Evolutionary conservation across 2,888 invertebrate genomes (phyloP).

Genomic region (Thyatira batis): DNA sequence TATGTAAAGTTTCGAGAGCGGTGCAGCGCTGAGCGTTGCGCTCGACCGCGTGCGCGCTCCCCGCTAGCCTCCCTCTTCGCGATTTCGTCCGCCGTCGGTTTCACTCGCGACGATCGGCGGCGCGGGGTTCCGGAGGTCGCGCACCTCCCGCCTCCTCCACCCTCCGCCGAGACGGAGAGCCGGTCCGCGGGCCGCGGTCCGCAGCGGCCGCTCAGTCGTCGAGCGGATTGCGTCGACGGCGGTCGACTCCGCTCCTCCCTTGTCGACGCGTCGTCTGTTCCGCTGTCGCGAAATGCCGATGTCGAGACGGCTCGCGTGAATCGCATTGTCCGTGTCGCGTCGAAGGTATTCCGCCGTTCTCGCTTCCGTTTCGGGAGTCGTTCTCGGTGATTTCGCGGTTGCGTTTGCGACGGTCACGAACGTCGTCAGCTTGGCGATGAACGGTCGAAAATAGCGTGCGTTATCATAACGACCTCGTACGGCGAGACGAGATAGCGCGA

Average conservation of each 20-base stretch:
- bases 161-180: constrained; percentile 55
- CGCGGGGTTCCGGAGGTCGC: constrained; percentile 73
- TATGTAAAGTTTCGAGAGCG: constrained; percentile 74
- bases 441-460: constrained; percentile 73
- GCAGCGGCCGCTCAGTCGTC: constrained; percentile 68
- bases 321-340: constrained; percentile 35
- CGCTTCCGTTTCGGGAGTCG: constrained; percentile 61
- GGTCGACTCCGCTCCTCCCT: constrained; percentile 46
- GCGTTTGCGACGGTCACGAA: constrained; percentile 71
- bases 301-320: constrained; percentile 41
- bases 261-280: constrained; percentile 29
- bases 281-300: constrained; percentile 37
- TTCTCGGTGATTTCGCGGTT: constrained; percentile 57
- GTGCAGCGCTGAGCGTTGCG: constrained; percentile 74
- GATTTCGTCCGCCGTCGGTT: constrained; percentile 62
- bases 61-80: constrained; percentile 47
- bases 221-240: constrained; percentile 75
- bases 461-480: constrained; percentile 78
- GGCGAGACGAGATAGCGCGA: constrained; percentile 78
- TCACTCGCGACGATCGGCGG: constrained; percentile 60
- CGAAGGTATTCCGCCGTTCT: constrained; percentile 27
- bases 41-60: constrained; percentile 73
- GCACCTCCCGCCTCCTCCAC: constrained; percentile 66
- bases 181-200: constrained; percentile 41
- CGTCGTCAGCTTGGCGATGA: constrained; percentile 53